A percentile compares a stretch with the other conserved stretches of the same genome.
Conservation (phyloP, 2,888 invertebrate species). For the Trachelus iudaicus region DNA sequence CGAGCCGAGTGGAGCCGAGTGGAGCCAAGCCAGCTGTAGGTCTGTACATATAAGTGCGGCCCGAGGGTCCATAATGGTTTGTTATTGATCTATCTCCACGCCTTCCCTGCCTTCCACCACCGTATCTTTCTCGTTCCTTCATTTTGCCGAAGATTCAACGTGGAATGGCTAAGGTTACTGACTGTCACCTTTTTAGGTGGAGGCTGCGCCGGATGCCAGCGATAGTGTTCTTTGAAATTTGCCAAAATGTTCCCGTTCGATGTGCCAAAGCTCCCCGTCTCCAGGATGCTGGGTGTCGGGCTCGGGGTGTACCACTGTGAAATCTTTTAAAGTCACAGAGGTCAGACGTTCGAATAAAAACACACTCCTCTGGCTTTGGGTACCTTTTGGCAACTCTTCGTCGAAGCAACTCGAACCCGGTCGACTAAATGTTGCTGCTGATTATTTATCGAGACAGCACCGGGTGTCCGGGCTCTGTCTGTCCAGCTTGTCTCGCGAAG, state of each 20-base stretch:
- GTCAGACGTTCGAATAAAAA: slow-evolving; percentile 19
- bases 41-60: slow-evolving; percentile 20
- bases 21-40: not conserved
- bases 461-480: no score
- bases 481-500: no score
- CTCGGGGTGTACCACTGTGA: slow-evolving; percentile 40
- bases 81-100: slow-evolving; percentile 60
- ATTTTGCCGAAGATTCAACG: slow-evolving; percentile 18
- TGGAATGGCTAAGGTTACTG: not conserved
- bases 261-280: not conserved
- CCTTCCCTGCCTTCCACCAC: slow-evolving; percentile 48
- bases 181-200: not conserved
- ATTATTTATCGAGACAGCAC: no score
- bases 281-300: not conserved
- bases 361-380: no score
- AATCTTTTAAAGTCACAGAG: slow-evolving; percentile 48
- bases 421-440: no score
- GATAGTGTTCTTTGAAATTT: not conserved
- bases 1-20: not conserved
- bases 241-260: not conserved
- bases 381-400: no score
- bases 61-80: slow-evolving; percentile 58
- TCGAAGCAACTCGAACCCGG: no score
- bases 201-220: not conserved
- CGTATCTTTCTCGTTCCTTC: slow-evolving; percentile 24